Base-by-base conservation (phyloP, 2,797 vertebrate species). In the Choloepus didactylus region DNA sequence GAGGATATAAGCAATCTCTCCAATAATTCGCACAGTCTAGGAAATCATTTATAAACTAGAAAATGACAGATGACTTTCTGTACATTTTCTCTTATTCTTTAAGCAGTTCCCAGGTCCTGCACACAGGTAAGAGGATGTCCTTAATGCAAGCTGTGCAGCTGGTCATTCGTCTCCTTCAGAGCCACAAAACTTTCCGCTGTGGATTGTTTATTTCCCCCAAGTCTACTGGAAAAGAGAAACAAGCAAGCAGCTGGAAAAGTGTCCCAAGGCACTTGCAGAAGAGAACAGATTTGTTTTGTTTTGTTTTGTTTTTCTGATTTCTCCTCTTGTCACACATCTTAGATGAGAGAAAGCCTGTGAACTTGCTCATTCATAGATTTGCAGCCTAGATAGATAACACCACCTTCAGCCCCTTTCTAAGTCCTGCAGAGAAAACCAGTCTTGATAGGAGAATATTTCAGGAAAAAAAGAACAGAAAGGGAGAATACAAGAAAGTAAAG, bases 171-270 rank as follows among this genome's bases (percentile, higher is more conserved):
- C 35, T 67, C 59, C 18, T 18, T 79, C 35, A 19, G 73, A 19
- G 69, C 23, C 27, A n/a, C 73, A 88, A 38, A 35, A 38, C 27
- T 54, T 76, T 35, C 54, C 18, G 6, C 23, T 31, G 2, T 67
- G 79, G 38, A 23, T 73, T 93, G 18, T 38, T 73, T 64, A 51
- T 73, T 64, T 90, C 85, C 51, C 38, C 62, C 60, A 95, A 69
- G 31, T 56, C 31, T 67, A 10, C n/a, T 89, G 59, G 31, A 75
- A 96, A 89, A 69, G 44, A 75, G 67, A 90, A 92, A 56, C 9
- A 23, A 72, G 82, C 14, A 70, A 54, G 69, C 15, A 51, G 8
- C 9, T 56, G 54, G 38, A 84, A 92, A 49, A 85, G 14, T 66
- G 38, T 70, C 23, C 67, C 15, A 29, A 62, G 11, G 72, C 9